phyloP scores from a whole-genome alignment of 2,797 vertebrate genomes.

The Parambassis ranga region DNA sequence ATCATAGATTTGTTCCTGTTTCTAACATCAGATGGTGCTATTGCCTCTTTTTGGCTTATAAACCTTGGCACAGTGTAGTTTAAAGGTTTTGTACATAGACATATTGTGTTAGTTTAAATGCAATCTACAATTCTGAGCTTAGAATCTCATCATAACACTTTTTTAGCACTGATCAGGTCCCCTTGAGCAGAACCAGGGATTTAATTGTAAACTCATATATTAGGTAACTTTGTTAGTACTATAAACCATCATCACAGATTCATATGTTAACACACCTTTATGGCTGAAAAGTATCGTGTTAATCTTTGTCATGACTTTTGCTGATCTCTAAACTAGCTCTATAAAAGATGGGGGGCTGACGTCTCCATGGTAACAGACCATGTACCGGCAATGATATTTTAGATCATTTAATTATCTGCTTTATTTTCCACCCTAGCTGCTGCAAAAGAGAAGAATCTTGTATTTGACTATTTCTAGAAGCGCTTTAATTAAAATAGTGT shows the following conservation, averaged over 20 bases:
- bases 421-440: neutral
- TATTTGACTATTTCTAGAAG: neutral
- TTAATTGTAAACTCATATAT: neutral
- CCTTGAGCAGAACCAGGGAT: neutral
- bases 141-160: neutral
- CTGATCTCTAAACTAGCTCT: too few relatives aligned
- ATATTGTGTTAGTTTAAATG: neutral
- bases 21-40: slow-evolving; percentile 35
- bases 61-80: neutral
- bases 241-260: too few relatives aligned
- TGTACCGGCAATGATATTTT: slow-evolving; percentile 54
- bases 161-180: neutral
- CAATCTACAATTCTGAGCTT: neutral
- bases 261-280: too few relatives aligned
- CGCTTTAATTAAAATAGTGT: neutral
- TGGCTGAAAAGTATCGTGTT: too few relatives aligned
- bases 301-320: too few relatives aligned
- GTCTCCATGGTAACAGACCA: slow-evolving; percentile 72
- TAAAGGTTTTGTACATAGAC: neutral
- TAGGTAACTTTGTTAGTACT: too few relatives aligned
- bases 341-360: slow-evolving; percentile 12
- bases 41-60: neutral
- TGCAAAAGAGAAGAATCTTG: rapidly evolving
- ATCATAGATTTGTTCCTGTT: neutral
- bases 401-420: slow-evolving; percentile 9